Conservation (phyloP, 2,797 vertebrate genomes). For the Lagorchestes hirsutus region DNA sequence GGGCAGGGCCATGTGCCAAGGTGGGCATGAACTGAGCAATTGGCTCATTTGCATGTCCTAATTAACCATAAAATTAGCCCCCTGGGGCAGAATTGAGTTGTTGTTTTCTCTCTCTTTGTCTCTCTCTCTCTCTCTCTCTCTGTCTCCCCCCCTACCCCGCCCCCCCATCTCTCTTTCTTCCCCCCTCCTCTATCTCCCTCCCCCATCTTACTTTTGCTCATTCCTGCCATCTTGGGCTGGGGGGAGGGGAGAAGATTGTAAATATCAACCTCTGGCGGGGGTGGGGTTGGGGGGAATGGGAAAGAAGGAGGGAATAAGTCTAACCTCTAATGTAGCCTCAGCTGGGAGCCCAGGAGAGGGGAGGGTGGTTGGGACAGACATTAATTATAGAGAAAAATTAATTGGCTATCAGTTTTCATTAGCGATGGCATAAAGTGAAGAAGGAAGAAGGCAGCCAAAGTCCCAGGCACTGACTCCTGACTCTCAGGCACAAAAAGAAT, state of each 20-base stretch:
- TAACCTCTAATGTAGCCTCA: background rate
- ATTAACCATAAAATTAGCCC: conserved; percentile 67
- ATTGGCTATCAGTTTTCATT: fast-evolving
- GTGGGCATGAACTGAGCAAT: conserved; percentile 52
- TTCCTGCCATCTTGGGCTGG: background rate
- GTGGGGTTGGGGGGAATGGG: background rate
- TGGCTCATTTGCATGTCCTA: conserved; percentile 65
- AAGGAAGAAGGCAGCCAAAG: background rate
- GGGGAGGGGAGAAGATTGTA: background rate
- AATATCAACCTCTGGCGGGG: background rate
- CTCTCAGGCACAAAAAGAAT: background rate
- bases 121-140: background rate
- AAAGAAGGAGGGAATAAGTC: background rate
- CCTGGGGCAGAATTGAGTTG: conserved; percentile 55
- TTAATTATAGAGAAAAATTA: background rate
- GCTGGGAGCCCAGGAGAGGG: background rate
- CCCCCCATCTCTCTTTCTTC: background rate
- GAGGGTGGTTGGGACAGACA: background rate
- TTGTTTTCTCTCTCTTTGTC: background rate
- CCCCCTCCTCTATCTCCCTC: background rate
- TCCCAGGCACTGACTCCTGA: background rate
- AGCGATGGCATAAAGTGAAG: fast-evolving
- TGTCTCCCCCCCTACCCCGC: too few species aligned
- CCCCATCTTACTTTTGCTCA: background rate
- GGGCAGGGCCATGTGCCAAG: conserved; percentile 10